Conservation (phyloP, 2,888 invertebrate genomes). For the Euzetes globulus region DNA sequence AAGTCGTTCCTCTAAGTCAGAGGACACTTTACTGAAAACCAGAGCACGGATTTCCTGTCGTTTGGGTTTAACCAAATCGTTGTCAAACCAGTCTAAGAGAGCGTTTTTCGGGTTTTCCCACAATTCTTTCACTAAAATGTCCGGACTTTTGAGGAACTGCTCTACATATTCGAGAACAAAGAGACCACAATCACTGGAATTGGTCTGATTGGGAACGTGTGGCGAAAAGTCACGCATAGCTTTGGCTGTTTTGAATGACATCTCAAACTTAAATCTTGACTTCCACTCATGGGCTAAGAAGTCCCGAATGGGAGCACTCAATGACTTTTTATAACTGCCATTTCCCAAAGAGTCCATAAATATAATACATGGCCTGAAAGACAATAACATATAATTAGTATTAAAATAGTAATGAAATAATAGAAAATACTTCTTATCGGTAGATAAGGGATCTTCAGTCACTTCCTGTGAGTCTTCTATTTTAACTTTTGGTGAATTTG, state of each 20-base stretch:
- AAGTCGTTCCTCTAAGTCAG: neutral
- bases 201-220: slow-evolving; percentile 93
- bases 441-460: neutral
- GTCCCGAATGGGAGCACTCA: slow-evolving; percentile 10
- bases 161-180: slow-evolving; percentile 94
- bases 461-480: neutral
- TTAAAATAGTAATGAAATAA: neutral
- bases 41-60: neutral
- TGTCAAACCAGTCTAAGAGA: neutral
- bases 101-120: neutral
- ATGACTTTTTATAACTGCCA: neutral
- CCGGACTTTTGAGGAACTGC: slow-evolving; percentile 66
- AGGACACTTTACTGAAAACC: neutral
- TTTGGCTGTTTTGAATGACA: slow-evolving; percentile 58
- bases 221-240: slow-evolving; percentile 73
- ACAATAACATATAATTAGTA: too few relatives aligned
- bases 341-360: slow-evolving; percentile 33
- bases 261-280: slow-evolving; percentile 52
- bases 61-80: neutral
- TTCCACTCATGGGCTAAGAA: slow-evolving; percentile 51
- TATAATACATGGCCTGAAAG: slow-evolving; percentile 29
- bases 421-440: neutral
- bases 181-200: slow-evolving; percentile 93
- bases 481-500: neutral
- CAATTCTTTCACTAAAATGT: neutral